Evolutionary conservation across 2,797 vertebrate genomes (phyloP).

Genomic region (Apogon talboti): DNA sequence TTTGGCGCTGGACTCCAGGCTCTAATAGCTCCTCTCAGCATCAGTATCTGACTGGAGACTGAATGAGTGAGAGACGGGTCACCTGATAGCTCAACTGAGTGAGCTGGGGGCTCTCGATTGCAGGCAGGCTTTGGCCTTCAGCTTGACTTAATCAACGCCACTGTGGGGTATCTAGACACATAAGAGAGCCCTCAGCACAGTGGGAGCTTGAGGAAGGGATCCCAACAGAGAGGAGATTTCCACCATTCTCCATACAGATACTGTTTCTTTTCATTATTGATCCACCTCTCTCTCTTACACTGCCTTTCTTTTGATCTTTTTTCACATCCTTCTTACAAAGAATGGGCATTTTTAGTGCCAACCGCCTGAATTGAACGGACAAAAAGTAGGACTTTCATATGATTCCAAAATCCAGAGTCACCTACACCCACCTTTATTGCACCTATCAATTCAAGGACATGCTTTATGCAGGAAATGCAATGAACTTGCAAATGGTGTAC

Average conservation of each 20-base stretch:
- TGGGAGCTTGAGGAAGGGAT: slow-evolving; percentile 54
- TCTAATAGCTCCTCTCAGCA: slow-evolving; percentile 71
- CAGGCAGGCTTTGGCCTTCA: slow-evolving; percentile 74
- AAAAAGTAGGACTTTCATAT: slow-evolving; percentile 29
- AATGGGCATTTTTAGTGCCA: not conserved
- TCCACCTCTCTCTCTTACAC: slow-evolving; percentile 33
- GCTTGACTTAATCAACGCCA: slow-evolving; percentile 82
- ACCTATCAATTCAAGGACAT: slow-evolving; percentile 69
- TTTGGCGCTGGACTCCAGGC: slow-evolving; percentile 25
- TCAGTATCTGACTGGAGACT: slow-evolving; percentile 62
- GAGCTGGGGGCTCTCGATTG: slow-evolving; percentile 65
- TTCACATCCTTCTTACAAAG: slow-evolving; percentile 1
- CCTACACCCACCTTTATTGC: slow-evolving; percentile 58
- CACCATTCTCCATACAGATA: slow-evolving; percentile 46
- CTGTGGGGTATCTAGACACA: slow-evolving; percentile 75
- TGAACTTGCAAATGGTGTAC: slow-evolving; percentile 69
- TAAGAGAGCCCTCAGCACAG: slow-evolving; percentile 64
- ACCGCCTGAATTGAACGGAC: slow-evolving; percentile 22
- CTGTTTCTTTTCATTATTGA: slow-evolving; percentile 63
- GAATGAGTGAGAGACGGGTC: slow-evolving; percentile 64
- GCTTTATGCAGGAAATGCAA: slow-evolving; percentile 60
- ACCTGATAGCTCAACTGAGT: slow-evolving; percentile 72
- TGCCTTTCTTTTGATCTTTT: slow-evolving; percentile 5
- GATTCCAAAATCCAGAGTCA: slow-evolving; percentile 49
- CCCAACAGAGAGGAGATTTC: slow-evolving; percentile 67